These are phyloP conservation scores for Lycaon pictus DNA, from an alignment of 2,113 vertebrate genomes.

Conservation along the genomic window DNA sequence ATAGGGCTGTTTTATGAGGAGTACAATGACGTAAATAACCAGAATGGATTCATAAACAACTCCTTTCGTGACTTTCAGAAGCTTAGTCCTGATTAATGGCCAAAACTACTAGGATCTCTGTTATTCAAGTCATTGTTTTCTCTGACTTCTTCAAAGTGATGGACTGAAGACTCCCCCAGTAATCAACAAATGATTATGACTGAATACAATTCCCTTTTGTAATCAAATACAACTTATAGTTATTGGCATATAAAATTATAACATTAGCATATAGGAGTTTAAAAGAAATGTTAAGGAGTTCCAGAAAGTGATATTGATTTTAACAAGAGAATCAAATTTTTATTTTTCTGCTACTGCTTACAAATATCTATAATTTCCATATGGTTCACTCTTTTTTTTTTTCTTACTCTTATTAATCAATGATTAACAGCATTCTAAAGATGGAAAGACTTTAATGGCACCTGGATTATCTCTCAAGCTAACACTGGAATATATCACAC, in stretches of 20 bases:
- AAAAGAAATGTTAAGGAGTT: not conserved
- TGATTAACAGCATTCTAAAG: not conserved
- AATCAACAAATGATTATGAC: not conserved
- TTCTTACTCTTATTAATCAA: not conserved
- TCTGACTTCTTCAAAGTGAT: not conserved
- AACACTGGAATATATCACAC: not conserved
- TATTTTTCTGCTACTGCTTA: not conserved
- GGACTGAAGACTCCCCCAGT: not conserved
- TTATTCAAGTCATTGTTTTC: not conserved
- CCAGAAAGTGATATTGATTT: not conserved
- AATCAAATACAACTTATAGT: not conserved
- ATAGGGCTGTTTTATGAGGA: not conserved
- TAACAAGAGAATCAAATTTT: slow-evolving; percentile 30
- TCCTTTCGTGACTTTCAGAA: not conserved
- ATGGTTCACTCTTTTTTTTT: not conserved
- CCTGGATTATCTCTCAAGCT: not conserved
- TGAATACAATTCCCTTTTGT: not conserved
- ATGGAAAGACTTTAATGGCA: not conserved
- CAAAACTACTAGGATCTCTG: not conserved
- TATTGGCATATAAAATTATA: not conserved
- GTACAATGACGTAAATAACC: not conserved
- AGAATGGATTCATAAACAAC: not conserved
- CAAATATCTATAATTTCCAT: not conserved
- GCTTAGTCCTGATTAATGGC: not conserved
- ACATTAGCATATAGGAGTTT: not conserved